Evolutionary conservation across 2,113 vertebrate species (phyloP).

Genomic region (Toxostoma redivivum): DNA sequence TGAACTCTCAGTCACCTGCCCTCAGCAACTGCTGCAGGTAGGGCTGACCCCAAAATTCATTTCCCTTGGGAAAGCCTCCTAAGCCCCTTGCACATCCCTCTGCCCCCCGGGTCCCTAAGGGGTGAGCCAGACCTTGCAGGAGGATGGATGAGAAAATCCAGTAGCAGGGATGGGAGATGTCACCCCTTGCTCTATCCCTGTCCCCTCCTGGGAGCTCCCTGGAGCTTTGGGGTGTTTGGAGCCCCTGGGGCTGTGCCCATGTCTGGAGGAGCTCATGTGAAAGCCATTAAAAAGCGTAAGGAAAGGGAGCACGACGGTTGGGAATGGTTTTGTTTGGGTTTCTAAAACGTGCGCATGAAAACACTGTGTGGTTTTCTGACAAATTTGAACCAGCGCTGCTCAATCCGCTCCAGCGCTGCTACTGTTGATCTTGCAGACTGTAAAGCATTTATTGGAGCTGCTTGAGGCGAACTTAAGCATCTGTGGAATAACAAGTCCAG

Average conservation of each 20-base stretch:
- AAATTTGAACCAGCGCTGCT: slow-evolving; percentile 36
- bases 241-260: not conserved
- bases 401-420: slow-evolving; percentile 30
- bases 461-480: slow-evolving; percentile 29
- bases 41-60: not conserved
- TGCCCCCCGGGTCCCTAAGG: not conserved
- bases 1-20: not conserved
- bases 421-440: slow-evolving; percentile 46
- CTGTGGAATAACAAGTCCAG: slow-evolving; percentile 44
- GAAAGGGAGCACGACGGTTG: not conserved
- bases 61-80: slow-evolving; percentile 25
- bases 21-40: not conserved
- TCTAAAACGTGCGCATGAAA: slow-evolving; percentile 19
- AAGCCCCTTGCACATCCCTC: not conserved
- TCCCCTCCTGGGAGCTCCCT: accelerated
- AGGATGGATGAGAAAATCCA: not conserved
- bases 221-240: not conserved
- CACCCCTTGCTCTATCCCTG: accelerated
- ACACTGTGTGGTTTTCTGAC: slow-evolving; percentile 40
- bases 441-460: slow-evolving; percentile 32
- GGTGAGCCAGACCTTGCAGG: not conserved
- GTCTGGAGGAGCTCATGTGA: not conserved
- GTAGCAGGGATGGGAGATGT: not conserved
- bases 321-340: slow-evolving; percentile 25
- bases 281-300: not conserved